Base-by-base conservation (phyloP, 2,113 vertebrate genomes). In the Miniopterus natalensis region DNA sequence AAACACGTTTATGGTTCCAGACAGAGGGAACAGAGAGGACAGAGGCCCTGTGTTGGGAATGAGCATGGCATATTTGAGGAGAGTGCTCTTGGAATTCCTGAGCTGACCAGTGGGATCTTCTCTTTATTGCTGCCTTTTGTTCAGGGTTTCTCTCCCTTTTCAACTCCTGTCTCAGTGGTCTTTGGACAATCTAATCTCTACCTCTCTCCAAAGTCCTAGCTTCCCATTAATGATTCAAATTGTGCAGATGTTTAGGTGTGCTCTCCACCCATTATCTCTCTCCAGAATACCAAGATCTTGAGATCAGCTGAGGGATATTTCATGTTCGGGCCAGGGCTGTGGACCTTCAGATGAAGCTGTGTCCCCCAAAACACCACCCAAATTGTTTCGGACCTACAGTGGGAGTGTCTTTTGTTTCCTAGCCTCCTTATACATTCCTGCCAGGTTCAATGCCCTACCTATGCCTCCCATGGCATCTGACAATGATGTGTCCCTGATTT, bases 111-210 rank as follows among this genome's bases (percentile, higher is more conserved):
- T 3, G 36, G 45, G 51, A 84, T 2, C 12, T 74, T 84, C 42
- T 84, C 51, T 27, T 92, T 87, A 59, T 57, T 57, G 36, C 55
- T 84, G 8, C 14, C 74, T 93, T 95, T 77, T 74, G 11, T 51
- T 78, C 42, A 53, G 14, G 0, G 15, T 75, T 80, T 95, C 25
- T 90, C n/a, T 95, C 5, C 25, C 31, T 47, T 21, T 6, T 61
- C 9, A 51, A 7, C 25, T 63, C 66, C 55, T 68, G 40, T 7
- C 25, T 93, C 45, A 78, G 15, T 55, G 77, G 18, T 7, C 36
- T 36, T 88, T 84, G 73, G 45, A 18, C 31, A 23, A 1, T 79
- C 42, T 84, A 55, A 81, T 31, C 23, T n/a, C 79, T 86, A 55
- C 23, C 51, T 86, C 40, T 93, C 20, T 80, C 61, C 63, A 49